Evolutionary conservation across 2,113 vertebrate genomes (phyloP).

Genomic region (Zosterops hypoxanthus): DNA sequence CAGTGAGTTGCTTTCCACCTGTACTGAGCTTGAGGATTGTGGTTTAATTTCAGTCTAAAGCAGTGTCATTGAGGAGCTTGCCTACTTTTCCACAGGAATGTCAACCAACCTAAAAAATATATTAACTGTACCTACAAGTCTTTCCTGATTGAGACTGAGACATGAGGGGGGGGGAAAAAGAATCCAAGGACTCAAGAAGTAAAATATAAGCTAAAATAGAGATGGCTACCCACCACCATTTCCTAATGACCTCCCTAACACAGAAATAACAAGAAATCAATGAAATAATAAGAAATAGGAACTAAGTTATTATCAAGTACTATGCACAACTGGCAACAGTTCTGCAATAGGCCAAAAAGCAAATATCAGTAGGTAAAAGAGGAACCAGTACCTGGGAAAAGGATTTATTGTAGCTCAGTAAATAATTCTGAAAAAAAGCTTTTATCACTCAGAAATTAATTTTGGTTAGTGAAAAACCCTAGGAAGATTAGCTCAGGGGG

Average conservation of each 20-base stretch:
- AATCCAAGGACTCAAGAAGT: not conserved
- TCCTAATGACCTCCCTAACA: not conserved
- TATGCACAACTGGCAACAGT: not conserved
- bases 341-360: not conserved
- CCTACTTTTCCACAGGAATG: not conserved
- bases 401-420: not conserved
- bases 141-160: not conserved
- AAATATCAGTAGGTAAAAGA: not conserved
- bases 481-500: not conserved
- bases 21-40: not conserved
- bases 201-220: not conserved
- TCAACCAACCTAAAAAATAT: not conserved
- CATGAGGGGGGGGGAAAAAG: fast-evolving
- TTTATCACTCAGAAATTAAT: not conserved
- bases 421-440: not conserved
- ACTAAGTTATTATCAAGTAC: not conserved
- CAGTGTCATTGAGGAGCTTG: not conserved
- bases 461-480: not conserved
- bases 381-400: not conserved
- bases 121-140: not conserved
- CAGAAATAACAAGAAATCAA: not conserved
- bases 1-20: not conserved
- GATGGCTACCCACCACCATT: not conserved
- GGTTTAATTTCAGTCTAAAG: not conserved
- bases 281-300: not conserved